Evolutionary conservation across 2,113 vertebrate genomes (phyloP).

Genomic region (Charina bottae): DNA sequence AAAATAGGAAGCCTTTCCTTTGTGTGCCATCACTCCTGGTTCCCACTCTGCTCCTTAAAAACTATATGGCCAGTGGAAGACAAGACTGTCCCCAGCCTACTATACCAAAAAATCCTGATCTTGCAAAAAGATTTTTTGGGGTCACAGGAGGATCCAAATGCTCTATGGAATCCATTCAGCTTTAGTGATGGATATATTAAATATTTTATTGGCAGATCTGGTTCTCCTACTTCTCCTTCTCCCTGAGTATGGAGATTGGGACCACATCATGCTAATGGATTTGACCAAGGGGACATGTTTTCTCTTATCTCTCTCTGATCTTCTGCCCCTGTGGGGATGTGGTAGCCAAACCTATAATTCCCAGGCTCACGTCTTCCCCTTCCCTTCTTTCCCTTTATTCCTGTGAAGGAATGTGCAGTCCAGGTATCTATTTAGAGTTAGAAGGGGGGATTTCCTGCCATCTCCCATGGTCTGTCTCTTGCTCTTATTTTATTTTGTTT

Average conservation of each 20-base stretch:
- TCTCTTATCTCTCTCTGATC: not conserved
- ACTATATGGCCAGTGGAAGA: conserved; percentile 10
- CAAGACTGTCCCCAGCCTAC: not conserved
- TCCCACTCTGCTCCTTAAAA: not conserved
- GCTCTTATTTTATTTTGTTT: conserved; percentile 39
- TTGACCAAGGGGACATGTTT: conserved; percentile 22
- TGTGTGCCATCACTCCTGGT: not conserved
- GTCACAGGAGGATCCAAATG: not conserved
- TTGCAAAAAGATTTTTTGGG: not conserved
- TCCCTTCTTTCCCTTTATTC: not conserved
- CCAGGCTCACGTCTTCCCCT: not conserved
- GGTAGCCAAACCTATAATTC: not conserved
- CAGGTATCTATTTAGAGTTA: conserved; percentile 16
- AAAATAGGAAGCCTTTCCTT: not conserved
- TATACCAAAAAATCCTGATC: not conserved
- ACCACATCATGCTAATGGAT: conserved; percentile 7
- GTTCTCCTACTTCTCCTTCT: not conserved
- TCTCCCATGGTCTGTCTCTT: conserved; percentile 16
- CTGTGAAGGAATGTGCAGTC: conserved; percentile 2
- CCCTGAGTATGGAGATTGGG: conserved; percentile 22
- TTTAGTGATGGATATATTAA: not conserved
- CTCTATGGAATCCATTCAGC: not conserved
- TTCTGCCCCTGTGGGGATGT: conserved; percentile 10
- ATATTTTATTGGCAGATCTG: conserved; percentile 2
- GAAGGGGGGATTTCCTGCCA: not conserved